These are phyloP conservation scores for Ahaetulla prasina DNA, from an alignment of 2,113 vertebrate species.

Conservation along the genomic window DNA sequence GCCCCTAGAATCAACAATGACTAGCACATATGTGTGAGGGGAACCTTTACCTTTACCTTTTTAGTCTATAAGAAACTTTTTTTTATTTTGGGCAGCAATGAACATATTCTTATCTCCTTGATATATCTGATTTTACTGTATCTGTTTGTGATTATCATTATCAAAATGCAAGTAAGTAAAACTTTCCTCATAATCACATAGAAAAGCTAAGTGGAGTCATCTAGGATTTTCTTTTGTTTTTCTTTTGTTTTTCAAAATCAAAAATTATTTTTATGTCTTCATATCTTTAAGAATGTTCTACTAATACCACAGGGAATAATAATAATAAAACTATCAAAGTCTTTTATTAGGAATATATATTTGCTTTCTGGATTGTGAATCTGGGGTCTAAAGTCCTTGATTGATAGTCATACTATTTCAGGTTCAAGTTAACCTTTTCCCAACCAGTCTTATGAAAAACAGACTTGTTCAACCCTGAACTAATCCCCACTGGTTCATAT, in stretches of 20 bases:
- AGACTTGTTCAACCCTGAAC: background rate
- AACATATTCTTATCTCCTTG: background rate
- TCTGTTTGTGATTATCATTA: background rate
- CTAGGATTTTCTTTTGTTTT: background rate
- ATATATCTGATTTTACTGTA: background rate
- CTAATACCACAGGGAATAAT: too few relatives aligned
- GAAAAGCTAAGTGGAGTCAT: background rate
- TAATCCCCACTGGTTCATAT: background rate
- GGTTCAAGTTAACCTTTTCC: background rate
- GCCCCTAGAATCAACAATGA: too few relatives aligned
- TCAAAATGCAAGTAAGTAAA: background rate
- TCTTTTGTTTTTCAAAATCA: background rate
- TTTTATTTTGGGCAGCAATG: constrained; percentile 8
- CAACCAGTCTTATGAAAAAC: background rate
- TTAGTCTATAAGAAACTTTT: background rate
- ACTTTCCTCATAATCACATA: background rate
- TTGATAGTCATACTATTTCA: background rate
- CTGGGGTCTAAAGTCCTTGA: background rate
- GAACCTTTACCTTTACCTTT: too few relatives aligned
- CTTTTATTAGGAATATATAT: background rate
- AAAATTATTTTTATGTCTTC: background rate
- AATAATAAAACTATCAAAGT: background rate
- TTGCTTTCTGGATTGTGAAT: background rate
- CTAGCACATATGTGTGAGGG: too few relatives aligned
- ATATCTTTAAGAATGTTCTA: background rate